Evolutionary conservation across 2,797 vertebrate genomes (phyloP).

Genomic region (Lagodon rhomboides): DNA sequence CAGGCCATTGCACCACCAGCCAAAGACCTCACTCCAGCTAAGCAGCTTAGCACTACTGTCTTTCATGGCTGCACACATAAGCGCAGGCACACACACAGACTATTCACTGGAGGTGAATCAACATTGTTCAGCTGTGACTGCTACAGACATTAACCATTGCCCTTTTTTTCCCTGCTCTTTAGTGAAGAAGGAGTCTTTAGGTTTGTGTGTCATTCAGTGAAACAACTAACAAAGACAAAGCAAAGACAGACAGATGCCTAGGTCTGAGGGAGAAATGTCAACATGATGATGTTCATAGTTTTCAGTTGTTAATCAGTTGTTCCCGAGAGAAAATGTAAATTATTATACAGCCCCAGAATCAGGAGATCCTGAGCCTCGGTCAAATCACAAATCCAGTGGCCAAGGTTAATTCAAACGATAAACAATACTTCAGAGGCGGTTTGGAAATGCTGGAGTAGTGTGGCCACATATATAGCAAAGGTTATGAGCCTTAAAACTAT

Average conservation of each 20-base stretch:
- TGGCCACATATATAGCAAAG: neutral
- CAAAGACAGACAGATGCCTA: neutral
- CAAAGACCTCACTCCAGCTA: slow-evolving; percentile 71
- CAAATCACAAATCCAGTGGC: neutral
- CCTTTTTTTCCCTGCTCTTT: slow-evolving; percentile 25
- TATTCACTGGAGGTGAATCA: slow-evolving; percentile 65
- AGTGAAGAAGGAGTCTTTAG: slow-evolving; percentile 16
- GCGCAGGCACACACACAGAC: slow-evolving; percentile 36
- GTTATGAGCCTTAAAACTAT: neutral
- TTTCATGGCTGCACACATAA: slow-evolving; percentile 60
- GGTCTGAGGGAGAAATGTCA: neutral
- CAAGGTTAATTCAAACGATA: neutral
- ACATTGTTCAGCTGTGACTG: slow-evolving; percentile 60
- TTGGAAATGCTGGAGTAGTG: no score
- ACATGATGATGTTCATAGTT: neutral
- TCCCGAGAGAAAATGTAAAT: neutral
- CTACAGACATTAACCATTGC: slow-evolving; percentile 28
- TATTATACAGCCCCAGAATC: neutral
- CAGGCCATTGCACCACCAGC: slow-evolving; percentile 60
- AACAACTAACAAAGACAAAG: slow-evolving; percentile 24
- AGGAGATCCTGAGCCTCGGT: neutral
- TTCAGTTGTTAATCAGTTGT: neutral
- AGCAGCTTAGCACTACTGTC: slow-evolving; percentile 77
- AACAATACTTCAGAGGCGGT: neutral
- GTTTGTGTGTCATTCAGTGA: slow-evolving; percentile 8